Evolutionary conservation across 2,797 vertebrate species (phyloP).

Genomic region (Caiman crocodilus): DNA sequence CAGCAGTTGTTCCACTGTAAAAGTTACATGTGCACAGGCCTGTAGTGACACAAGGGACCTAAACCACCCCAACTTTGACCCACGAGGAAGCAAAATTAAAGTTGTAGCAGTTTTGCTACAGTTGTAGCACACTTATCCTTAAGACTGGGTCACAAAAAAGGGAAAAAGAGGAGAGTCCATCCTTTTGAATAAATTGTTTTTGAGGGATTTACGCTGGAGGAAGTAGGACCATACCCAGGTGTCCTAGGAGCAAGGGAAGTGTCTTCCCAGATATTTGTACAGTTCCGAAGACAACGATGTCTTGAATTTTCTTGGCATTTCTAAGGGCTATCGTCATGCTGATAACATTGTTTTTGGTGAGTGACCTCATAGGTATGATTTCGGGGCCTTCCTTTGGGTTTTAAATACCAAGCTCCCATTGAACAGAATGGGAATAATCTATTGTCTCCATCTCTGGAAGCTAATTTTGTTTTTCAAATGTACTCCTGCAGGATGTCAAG

Average conservation of each 20-base stretch:
- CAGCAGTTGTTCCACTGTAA: too few species aligned
- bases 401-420: background rate
- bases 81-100: too few species aligned
- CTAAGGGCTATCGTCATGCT: background rate
- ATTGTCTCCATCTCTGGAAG: background rate
- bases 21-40: too few species aligned
- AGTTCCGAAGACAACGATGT: accelerated
- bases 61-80: too few species aligned
- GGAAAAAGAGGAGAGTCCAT: too few species aligned
- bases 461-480: background rate
- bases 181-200: too few species aligned
- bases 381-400: background rate
- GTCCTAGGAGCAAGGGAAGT: background rate
- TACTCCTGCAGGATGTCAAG: background rate
- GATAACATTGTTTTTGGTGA: accelerated
- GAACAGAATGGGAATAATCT: background rate
- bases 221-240: too few species aligned
- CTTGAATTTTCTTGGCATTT: slow-evolving; percentile 9
- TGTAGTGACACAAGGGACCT: too few species aligned
- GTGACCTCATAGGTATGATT: slow-evolving; percentile 1
- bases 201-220: too few species aligned
- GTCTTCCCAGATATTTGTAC: background rate
- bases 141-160: too few species aligned
- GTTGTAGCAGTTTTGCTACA: too few species aligned
- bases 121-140: too few species aligned